A percentile compares a stretch with the other conserved stretches of the same genome.
These are phyloP conservation scores for Ectobius pallidus DNA, from an alignment of 2,888 invertebrate genomes.

Conservation along the genomic window DNA sequence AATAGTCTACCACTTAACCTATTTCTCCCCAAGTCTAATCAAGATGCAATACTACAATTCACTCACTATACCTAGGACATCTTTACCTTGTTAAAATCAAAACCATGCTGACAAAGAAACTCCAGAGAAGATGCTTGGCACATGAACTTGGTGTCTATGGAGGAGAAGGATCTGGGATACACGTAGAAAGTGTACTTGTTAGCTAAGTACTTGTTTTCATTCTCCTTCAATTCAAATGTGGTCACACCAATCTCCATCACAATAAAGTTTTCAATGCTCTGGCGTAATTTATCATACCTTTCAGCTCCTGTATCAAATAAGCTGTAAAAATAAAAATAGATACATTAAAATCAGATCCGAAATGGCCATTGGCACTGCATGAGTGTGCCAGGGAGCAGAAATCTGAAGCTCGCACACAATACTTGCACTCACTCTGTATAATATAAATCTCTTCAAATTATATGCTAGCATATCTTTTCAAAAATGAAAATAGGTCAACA, in stretches of 20 bases:
- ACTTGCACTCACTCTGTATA: too few species aligned
- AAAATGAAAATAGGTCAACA: too few species aligned
- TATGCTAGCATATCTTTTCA: too few species aligned
- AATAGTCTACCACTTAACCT: too few species aligned
- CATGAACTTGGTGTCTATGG: conserved; percentile 64
- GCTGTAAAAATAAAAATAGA: conserved; percentile 54
- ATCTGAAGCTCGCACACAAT: too few species aligned
- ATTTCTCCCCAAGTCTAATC: too few species aligned
- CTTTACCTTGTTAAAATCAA: conserved; percentile 81
- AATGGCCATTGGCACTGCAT: too few species aligned
- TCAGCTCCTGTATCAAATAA: conserved; percentile 63
- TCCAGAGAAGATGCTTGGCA: conserved; percentile 68
- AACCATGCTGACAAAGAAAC: conserved; percentile 67
- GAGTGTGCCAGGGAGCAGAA: too few species aligned
- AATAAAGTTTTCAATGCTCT: conserved; percentile 59
- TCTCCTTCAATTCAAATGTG: conserved; percentile 64
- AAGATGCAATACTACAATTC: too few species aligned
- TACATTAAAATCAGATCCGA: background rate
- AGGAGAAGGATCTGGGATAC: conserved; percentile 67
- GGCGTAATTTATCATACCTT: conserved; percentile 61
- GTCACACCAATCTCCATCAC: conserved; percentile 74
- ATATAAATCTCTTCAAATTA: too few species aligned
- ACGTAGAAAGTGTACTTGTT: conserved; percentile 72
- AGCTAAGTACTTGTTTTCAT: conserved; percentile 64
- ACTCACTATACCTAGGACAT: background rate